Percentiles rank a stretch among this genome's conserved stretches.
phyloP scores from a whole-genome alignment of 2,797 vertebrate genomes.

The Sebastes matsubarae region DNA sequence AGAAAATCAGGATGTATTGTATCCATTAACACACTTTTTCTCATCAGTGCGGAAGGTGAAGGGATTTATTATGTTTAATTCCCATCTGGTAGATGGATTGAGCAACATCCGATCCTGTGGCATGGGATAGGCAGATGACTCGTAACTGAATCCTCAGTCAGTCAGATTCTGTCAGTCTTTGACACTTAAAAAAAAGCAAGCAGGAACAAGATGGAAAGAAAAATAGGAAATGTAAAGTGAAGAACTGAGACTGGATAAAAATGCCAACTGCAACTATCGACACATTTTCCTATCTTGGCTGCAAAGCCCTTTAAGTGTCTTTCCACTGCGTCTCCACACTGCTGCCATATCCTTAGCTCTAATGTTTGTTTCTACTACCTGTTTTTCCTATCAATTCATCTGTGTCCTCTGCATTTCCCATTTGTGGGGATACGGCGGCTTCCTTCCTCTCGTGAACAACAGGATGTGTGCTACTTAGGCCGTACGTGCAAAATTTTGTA shows the following conservation, averaged over 20 bases:
- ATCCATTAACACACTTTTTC: neutral
- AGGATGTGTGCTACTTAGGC: slow-evolving; percentile 64
- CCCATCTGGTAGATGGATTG: neutral
- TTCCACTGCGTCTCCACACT: slow-evolving; percentile 12
- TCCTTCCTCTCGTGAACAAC: slow-evolving; percentile 72
- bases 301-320: slow-evolving; percentile 13
- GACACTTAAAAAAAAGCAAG: neutral
- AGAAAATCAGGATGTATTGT: neutral
- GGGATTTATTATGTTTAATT: neutral
- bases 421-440: slow-evolving; percentile 44
- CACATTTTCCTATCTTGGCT: slow-evolving; percentile 21
- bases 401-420: slow-evolving; percentile 62
- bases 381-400: slow-evolving; percentile 61
- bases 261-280: neutral
- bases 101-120: neutral
- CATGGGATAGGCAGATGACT: neutral
- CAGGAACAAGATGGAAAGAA: neutral
- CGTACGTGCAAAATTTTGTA: slow-evolving; percentile 33
- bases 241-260: neutral
- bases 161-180: neutral
- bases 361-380: slow-evolving; percentile 52
- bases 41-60: neutral
- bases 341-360: slow-evolving; percentile 34
- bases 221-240: neutral
- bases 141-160: neutral